Conservation (phyloP, 2,888 invertebrate genomes). For the Ectemnius cavifrons region DNA sequence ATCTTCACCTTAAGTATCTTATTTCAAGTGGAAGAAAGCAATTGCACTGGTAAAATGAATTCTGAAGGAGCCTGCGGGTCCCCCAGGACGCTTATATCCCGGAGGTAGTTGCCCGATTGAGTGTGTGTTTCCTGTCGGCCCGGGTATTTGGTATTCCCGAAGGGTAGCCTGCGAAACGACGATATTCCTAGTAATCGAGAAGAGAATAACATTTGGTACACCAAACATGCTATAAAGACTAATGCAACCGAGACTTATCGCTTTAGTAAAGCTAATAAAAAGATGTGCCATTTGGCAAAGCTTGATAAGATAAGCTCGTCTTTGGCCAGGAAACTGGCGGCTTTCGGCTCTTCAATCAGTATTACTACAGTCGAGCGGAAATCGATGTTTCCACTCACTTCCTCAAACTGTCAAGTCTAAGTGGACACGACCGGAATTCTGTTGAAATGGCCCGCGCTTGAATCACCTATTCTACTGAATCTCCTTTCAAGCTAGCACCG, state of each 20-base stretch:
- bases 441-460: no score
- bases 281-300: slow-evolving; percentile 1
- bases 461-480: no score
- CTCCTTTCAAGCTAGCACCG: background rate
- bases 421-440: no score
- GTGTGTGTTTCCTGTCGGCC: slow-evolving; percentile 27
- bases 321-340: no score
- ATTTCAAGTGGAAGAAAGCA: background rate
- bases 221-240: background rate
- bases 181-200: slow-evolving; percentile 33
- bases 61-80: background rate
- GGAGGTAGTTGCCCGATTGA: background rate
- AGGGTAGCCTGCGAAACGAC: slow-evolving; percentile 26
- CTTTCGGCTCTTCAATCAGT: no score
- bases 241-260: background rate
- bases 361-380: no score
- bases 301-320: slow-evolving; percentile 1
- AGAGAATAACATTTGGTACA: no score
- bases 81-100: no score
- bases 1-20: no score
- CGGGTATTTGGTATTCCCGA: slow-evolving; percentile 34
- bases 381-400: no score
- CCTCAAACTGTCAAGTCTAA: no score
- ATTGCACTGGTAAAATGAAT: background rate
- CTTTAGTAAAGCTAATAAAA: background rate